Conservation (phyloP, 2,888 invertebrate species). For the Ommatoiulus sabulosus region DNA sequence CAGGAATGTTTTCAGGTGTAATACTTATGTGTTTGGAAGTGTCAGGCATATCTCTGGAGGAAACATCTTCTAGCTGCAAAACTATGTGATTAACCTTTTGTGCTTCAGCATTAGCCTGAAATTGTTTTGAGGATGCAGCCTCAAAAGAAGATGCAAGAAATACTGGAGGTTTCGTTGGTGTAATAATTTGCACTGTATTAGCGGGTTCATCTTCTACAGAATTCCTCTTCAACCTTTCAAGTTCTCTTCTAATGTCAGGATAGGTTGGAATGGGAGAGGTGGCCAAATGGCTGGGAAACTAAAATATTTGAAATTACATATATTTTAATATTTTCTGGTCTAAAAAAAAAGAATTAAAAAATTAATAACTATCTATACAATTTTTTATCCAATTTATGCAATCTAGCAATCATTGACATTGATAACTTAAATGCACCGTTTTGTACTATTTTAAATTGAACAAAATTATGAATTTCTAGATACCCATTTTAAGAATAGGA, state of each 20-base stretch:
- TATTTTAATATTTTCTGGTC: no score
- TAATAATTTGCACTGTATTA: constrained; percentile 45
- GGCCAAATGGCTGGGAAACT: constrained; percentile 85
- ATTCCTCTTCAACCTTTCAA: constrained; percentile 28
- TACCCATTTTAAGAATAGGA: no score
- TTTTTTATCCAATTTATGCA: no score
- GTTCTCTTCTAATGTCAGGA: constrained; percentile 59
- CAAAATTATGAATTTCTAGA: no score
- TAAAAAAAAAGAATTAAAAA: no score
- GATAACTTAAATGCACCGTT: no score
- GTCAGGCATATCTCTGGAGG: background rate
- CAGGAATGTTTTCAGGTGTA: constrained; percentile 14
- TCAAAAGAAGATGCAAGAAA: constrained; percentile 22
- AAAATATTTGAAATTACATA: background rate
- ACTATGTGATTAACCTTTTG: background rate
- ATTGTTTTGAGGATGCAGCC: background rate
- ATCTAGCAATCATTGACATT: no score
- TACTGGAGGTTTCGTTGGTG: constrained; percentile 16
- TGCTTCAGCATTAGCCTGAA: background rate
- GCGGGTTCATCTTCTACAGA: background rate
- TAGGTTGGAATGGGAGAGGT: constrained; percentile 89
- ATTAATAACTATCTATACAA: no score
- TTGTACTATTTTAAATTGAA: no score
- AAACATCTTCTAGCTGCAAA: background rate
- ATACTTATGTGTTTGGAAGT: background rate